Percentiles rank a stretch among this genome's conserved stretches.
Conservation (phyloP, 2,797 vertebrate genomes). For the Melanotaenia trifasciata region DNA sequence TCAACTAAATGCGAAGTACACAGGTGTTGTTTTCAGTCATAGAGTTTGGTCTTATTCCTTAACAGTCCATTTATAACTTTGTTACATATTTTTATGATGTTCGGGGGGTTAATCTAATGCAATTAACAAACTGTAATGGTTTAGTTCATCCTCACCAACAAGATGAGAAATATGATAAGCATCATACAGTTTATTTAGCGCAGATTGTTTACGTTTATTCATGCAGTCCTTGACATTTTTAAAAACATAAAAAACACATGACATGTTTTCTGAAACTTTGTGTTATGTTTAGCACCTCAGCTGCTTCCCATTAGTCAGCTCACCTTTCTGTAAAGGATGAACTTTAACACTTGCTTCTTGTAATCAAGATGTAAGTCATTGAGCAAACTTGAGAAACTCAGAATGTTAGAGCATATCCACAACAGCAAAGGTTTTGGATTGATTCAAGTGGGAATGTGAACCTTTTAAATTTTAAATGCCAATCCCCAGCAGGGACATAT, state of each 20-base stretch:
- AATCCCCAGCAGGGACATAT: no score
- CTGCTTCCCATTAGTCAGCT: no score
- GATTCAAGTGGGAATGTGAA: neutral
- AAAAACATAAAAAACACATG: no score
- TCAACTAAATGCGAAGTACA: neutral
- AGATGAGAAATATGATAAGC: neutral
- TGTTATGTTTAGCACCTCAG: no score
- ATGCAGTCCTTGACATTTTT: no score
- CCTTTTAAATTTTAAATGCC: no score
- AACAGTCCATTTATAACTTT: neutral
- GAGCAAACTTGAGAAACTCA: neutral
- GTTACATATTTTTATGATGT: neutral
- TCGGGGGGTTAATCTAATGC: neutral
- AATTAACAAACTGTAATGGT: neutral
- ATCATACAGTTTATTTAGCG: neutral
- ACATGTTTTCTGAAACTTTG: no score
- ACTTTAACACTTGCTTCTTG: neutral
- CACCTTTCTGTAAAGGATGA: no score
- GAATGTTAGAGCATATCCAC: neutral
- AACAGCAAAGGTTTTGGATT: neutral
- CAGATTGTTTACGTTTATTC: neutral
- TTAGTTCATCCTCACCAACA: neutral
- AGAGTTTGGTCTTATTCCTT: neutral
- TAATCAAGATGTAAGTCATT: neutral
- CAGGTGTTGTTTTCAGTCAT: neutral